phyloP scores from a whole-genome alignment of 2,113 vertebrate species.

The Solenodon paradoxus region DNA sequence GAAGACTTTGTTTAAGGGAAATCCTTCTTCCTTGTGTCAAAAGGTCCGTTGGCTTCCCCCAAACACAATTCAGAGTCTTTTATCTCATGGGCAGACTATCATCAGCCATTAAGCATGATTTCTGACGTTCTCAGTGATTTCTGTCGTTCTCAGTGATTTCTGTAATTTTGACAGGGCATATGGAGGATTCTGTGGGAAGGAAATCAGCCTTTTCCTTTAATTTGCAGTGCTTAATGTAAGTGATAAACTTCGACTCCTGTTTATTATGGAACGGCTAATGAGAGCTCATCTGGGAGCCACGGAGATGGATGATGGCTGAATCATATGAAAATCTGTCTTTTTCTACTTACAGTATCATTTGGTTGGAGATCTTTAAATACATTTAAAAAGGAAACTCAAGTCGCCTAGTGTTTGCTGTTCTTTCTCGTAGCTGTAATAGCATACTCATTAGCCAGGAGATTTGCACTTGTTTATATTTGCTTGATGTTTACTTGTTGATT shows the following conservation, averaged over 20 bases:
- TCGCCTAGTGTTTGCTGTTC: conserved; percentile 25
- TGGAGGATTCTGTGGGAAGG: neutral
- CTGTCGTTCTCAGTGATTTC: conserved; percentile 22
- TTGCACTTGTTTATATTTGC: neutral
- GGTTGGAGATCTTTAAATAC: conserved; percentile 43
- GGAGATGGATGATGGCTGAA: conserved; percentile 24
- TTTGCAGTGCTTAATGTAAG: conserved; percentile 8
- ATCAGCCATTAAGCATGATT: conserved; percentile 7
- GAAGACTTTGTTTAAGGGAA: neutral
- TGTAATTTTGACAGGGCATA: conserved; percentile 8
- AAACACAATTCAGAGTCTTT: conserved; percentile 23
- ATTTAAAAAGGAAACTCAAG: conserved; percentile 60
- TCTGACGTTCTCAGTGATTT: conserved; percentile 39
- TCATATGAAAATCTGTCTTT: conserved; percentile 72
- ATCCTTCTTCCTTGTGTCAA: neutral
- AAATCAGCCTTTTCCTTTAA: conserved; percentile 50
- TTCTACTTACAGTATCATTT: conserved; percentile 66
- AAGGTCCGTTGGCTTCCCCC: conserved; percentile 19
- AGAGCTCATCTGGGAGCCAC: neutral
- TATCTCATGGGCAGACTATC: neutral
- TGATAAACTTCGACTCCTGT: neutral
- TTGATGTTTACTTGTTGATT: neutral
- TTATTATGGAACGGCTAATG: neutral
- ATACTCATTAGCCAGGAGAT: conserved; percentile 51
- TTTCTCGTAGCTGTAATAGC: conserved; percentile 59